phyloP scores from a whole-genome alignment of 2,113 vertebrate species.

The Poicephalus meyeri region DNA sequence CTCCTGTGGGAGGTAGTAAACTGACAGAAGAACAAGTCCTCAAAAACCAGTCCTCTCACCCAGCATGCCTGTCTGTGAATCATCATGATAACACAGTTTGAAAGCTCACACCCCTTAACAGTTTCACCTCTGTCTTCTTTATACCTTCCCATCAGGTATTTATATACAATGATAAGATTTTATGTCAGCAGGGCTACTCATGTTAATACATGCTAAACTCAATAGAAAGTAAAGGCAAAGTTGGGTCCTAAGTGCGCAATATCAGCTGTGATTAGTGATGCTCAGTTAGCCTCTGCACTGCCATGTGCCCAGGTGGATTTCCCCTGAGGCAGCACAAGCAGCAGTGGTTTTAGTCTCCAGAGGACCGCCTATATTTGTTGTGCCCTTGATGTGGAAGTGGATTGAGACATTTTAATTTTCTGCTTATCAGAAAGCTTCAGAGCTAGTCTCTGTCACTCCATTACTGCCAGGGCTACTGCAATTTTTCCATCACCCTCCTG shows the following conservation, averaged over 20 bases:
- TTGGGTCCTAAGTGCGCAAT: no score
- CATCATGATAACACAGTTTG: not conserved
- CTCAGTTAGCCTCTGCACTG: not conserved
- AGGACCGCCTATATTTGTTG: not conserved
- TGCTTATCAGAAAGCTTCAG: not conserved
- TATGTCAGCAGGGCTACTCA: not conserved
- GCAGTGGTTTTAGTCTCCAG: not conserved
- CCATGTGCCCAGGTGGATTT: no score
- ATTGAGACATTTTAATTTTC: not conserved
- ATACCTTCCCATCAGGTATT: not conserved
- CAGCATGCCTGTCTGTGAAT: not conserved
- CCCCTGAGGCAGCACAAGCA: not conserved
- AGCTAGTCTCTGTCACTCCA: not conserved
- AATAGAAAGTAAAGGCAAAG: not conserved
- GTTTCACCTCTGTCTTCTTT: not conserved
- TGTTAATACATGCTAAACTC: not conserved
- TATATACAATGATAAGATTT: not conserved
- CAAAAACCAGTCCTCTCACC: not conserved
- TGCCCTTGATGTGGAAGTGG: not conserved
- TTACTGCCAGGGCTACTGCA: not conserved
- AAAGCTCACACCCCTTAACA: not conserved
- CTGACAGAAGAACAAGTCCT: not conserved
- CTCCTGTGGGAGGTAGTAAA: not conserved
- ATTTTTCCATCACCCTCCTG: not conserved
- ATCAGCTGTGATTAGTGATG: accelerated